A percentile compares a stretch with the other conserved stretches of the same genome.
These are phyloP conservation scores for Sicus ferrugineus DNA, from an alignment of 2,888 invertebrate species.

Conservation along the genomic window DNA sequence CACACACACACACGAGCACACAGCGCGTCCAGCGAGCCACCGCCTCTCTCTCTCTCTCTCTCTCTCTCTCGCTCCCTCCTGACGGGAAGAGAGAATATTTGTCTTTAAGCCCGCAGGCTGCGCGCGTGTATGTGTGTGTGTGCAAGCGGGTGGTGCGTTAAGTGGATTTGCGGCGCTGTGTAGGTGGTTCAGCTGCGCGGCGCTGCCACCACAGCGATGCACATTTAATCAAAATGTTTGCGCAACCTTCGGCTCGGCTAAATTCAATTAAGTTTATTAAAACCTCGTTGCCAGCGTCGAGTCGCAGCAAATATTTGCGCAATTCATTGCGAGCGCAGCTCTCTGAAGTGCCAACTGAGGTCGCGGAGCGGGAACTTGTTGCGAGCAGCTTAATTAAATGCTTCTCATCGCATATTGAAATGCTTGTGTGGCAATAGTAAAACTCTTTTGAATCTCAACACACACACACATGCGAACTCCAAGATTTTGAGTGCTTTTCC, in stretches of 20 bases:
- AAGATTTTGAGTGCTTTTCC: no score
- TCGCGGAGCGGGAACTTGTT: no score
- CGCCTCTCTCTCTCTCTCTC: background rate
- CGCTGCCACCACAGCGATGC: background rate
- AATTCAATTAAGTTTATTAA: constrained; percentile 19
- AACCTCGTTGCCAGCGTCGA: constrained; percentile 4
- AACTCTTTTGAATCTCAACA: no score
- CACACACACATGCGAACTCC: no score
- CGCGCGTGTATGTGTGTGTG: background rate
- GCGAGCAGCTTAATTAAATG: no score
- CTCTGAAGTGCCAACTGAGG: no score
- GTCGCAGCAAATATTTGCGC: background rate
- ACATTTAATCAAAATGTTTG: constrained; percentile 15
- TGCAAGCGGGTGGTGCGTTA: background rate
- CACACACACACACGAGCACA: background rate
- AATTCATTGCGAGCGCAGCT: no score
- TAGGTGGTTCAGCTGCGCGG: background rate
- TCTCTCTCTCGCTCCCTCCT: background rate
- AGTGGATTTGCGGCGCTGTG: background rate
- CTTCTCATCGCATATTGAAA: no score
- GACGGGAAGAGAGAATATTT: no score
- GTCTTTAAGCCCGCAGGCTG: no score
- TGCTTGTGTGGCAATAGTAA: no score
- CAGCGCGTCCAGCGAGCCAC: background rate
- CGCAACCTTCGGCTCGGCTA: background rate